Base-by-base conservation (phyloP, 2,888 invertebrate genomes). In the Onchidella celtica region DNA sequence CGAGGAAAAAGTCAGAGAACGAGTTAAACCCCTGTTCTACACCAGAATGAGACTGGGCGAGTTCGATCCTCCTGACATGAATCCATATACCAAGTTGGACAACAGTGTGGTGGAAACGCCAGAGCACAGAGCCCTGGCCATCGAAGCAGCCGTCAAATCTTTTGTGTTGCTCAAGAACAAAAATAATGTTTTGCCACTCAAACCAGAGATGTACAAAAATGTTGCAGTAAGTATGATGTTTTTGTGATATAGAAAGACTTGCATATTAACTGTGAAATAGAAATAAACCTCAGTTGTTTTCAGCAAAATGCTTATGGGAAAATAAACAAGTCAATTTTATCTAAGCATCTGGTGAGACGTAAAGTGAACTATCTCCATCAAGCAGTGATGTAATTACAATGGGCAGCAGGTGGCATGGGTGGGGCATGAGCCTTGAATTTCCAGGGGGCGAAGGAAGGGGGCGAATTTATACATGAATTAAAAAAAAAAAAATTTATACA, bases 121-220 rank as follows among this genome's bases (percentile, higher is more conserved):
- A 0, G 86, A 77, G 36, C 90, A 91, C 74, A 82, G 84, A 34
- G 55, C 83, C 14, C 85, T 90, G n/a, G 86, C 90, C 29, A 76
- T 89, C 0, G 82, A 86, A 47, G 90, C 91, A 6, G 91, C 92
- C 34, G 85, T 86, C 83, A 89, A 88, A 82, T 86, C 89, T 17
- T 89, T 91, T 82, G 90, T 91, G 2, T 80, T 92, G 72, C 81
- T 92, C 79, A 92, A 92, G 81, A 89, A 91, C 65, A 66, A 78
- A 17, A 63, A 86, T 21, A 72, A 80, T 32, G 40, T 82, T 21
- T 81, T 89, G 9, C 88, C 89, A 65, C 68, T 91, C 17, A 77
- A 73, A 0, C 57, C 29, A 9, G 24, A 14, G 2, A 0, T 2
- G 2, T 79, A 79, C 40, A 79, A 75, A 14, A 68, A 66, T 36